Base-by-base conservation (phyloP, 2,797 vertebrate genomes). In the Poliocrania exsul region DNA sequence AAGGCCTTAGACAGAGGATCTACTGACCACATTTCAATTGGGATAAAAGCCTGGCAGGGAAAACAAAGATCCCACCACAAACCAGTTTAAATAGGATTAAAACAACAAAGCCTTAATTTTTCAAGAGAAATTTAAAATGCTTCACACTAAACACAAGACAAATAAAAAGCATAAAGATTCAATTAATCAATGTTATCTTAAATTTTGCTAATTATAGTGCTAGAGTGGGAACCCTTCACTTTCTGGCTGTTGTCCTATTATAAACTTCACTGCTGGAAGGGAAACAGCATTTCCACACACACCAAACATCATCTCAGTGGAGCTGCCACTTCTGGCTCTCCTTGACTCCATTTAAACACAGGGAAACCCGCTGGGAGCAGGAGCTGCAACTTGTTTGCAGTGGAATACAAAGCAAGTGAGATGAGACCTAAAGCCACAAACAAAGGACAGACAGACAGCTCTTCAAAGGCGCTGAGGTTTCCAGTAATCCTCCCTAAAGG, bases 301-400 rank as follows among this genome's bases (percentile, higher is more conserved):
- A 90, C 46, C 79, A 89, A 92, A 57, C 80, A 85, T 13, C 60
- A 65, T 5, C 67, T 38, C 40, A 2, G 50, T 6, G 7, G 1
- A 75, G 82, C 73, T 29, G 20, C 54, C 85, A 58, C 87, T 91
- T 26, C 79, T 83, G 80, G 24, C 94, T 69, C 81, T 65, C 5
- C 79, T 88, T 65, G 71, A 86, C 61, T 85, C 81, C 74, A 50
- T 57, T 89, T 80, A 74, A 74, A 85, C 73, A 12, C 42, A 67
- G 50, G n/a, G 81, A 94, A 94, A 89, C 61, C 94, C 83, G 64
- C 84, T 50, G 89, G 94, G 92, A 96, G 53, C 75, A 64, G 91
- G 1, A 70, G 54, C 80, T 84, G 82, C 82, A 88, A 79, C 85
- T 92, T 88, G 96, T 88, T 95, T 92, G 91, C 88, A 42, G 35